Evolutionary conservation across 1,140 invertebrate species (phyloP).

Genomic region (Sinella curviseta): DNA sequence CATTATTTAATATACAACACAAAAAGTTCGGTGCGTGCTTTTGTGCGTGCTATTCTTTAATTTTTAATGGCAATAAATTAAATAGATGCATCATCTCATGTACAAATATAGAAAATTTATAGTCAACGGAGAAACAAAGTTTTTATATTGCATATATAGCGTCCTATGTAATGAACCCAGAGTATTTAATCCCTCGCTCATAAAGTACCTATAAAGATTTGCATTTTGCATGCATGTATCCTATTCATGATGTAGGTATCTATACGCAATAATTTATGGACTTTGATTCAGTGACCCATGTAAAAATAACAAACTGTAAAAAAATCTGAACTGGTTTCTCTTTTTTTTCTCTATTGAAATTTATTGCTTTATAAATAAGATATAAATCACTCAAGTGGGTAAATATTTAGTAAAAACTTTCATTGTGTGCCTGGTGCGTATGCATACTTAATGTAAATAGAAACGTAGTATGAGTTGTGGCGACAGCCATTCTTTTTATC

Average conservation of each 20-base stretch:
- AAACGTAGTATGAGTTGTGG: not conserved
- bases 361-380: constrained; percentile 17
- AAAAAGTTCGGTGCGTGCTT: not conserved
- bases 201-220: too few species aligned
- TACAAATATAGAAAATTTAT: not conserved
- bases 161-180: too few species aligned
- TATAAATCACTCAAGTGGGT: constrained; percentile 18
- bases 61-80: constrained; percentile 13
- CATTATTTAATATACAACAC: too few species aligned
- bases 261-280: not conserved
- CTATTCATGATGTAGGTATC: not conserved
- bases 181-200: too few species aligned
- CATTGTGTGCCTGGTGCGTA: not conserved
- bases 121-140: too few species aligned
- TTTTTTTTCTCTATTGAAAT: not conserved
- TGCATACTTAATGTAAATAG: not conserved
- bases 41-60: not conserved
- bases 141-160: too few species aligned
- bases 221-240: not conserved
- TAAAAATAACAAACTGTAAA: not conserved
- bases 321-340: not conserved
- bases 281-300: not conserved
- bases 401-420: constrained; percentile 1
- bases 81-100: not conserved
- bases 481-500: not conserved